Conservation (phyloP, 2,888 invertebrate genomes). For the Limnephilus auricula region DNA sequence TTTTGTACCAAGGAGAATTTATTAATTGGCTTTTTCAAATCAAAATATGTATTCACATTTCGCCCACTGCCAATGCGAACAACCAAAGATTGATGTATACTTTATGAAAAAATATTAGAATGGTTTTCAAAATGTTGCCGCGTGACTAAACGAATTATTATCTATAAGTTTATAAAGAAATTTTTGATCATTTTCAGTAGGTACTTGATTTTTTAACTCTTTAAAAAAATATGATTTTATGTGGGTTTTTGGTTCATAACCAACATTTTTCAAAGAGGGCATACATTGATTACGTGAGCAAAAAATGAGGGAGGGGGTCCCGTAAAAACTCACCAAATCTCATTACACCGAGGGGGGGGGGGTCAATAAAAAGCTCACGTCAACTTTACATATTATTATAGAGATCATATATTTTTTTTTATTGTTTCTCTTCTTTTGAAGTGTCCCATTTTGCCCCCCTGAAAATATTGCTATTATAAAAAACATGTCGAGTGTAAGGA, state of each 20-base stretch:
- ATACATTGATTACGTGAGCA: too few relatives aligned
- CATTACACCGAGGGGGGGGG: too few relatives aligned
- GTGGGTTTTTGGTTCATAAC: background rate
- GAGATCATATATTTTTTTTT: too few relatives aligned
- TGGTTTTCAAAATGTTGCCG: background rate
- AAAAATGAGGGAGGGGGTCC: too few relatives aligned
- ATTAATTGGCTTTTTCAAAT: background rate
- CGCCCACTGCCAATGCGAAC: background rate
- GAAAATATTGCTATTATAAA: too few relatives aligned
- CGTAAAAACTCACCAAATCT: too few relatives aligned
- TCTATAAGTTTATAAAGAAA: background rate
- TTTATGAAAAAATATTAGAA: background rate
- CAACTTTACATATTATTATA: too few relatives aligned
- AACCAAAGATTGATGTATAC: constrained; percentile 14
- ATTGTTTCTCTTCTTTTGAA: too few relatives aligned
- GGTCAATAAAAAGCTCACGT: too few relatives aligned
- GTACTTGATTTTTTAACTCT: background rate
- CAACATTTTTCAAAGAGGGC: too few relatives aligned
- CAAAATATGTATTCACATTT: background rate
- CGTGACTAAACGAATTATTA: background rate
- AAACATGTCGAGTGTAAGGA: too few relatives aligned
- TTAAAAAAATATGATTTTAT: background rate
- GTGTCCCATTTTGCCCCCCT: too few relatives aligned
- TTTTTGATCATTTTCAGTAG: background rate
- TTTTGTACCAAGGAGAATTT: background rate